A percentile compares a stretch with the other conserved stretches of the same genome.
These are phyloP conservation scores for Thalassoma bifasciatum DNA, from an alignment of 2,113 vertebrate species.

Conservation along the genomic window DNA sequence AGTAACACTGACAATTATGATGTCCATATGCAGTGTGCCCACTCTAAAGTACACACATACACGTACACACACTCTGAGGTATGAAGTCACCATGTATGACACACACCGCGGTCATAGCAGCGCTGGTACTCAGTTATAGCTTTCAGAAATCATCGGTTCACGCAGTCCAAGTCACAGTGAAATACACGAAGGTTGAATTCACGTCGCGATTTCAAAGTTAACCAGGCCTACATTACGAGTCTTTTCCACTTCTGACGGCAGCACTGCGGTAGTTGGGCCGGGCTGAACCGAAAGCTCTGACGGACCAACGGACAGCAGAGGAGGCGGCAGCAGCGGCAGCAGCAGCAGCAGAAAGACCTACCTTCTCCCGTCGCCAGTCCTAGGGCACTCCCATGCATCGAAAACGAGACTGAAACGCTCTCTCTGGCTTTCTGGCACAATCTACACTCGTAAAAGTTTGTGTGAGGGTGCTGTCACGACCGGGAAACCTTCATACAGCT, in stretches of 20 bases:
- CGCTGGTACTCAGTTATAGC: constrained; percentile 24
- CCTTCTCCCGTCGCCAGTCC: constrained; percentile 79
- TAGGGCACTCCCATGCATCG: constrained; percentile 79
- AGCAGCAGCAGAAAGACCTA: constrained; percentile 67
- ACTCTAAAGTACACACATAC: constrained; percentile 10
- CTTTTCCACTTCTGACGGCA: constrained; percentile 36
- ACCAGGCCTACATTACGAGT: constrained; percentile 26
- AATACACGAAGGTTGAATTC: not conserved
- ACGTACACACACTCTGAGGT: constrained; percentile 40
- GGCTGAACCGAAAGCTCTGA: constrained; percentile 55
- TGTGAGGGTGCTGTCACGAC: constrained; percentile 54
- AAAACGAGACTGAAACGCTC: constrained; percentile 53
- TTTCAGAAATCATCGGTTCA: constrained; percentile 15
- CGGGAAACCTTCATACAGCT: constrained; percentile 21
- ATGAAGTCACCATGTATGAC: constrained; percentile 69
- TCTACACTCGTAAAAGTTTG: constrained; percentile 45
- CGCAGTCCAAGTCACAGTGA: not conserved
- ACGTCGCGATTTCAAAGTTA: constrained; percentile 17
- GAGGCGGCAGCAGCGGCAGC: constrained; percentile 31
- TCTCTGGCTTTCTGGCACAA: constrained; percentile 29
- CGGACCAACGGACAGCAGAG: constrained; percentile 45
- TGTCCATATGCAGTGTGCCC: constrained; percentile 18
- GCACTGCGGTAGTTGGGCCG: constrained; percentile 74
- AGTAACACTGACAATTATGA: not conserved
- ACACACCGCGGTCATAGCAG: constrained; percentile 40